phyloP scores from a whole-genome alignment of 2,888 invertebrate species.

The Chloroclysta siterata region DNA sequence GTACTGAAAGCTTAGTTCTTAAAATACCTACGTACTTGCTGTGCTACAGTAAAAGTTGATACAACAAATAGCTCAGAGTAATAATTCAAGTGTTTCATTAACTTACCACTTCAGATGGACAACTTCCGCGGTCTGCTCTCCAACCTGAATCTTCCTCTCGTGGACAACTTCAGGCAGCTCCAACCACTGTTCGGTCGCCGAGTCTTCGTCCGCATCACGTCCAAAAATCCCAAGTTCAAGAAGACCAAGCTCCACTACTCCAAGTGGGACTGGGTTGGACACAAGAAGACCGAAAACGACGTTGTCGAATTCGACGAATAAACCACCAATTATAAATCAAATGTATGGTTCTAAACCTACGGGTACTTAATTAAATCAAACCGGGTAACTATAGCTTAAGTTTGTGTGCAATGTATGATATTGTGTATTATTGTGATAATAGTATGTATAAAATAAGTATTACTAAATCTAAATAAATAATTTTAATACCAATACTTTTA shows the following conservation, averaged over 20 bases:
- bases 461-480: slow-evolving; percentile 43
- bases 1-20: too few species aligned
- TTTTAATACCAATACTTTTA: slow-evolving; percentile 40
- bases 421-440: slow-evolving; percentile 55
- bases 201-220: slow-evolving; percentile 87
- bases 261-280: slow-evolving; percentile 87
- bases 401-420: slow-evolving; percentile 60
- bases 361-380: slow-evolving; percentile 16
- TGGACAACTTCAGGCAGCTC: slow-evolving; percentile 88
- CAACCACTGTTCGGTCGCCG: slow-evolving; percentile 88
- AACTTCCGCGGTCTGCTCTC: slow-evolving; percentile 87
- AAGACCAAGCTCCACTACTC: slow-evolving; percentile 85
- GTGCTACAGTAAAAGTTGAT: background rate
- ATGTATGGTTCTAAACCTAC: slow-evolving; percentile 7
- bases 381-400: slow-evolving; percentile 42
- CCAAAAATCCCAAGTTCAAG: slow-evolving; percentile 84
- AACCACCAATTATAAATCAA: slow-evolving; percentile 24
- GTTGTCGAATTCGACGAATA: slow-evolving; percentile 78
- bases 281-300: slow-evolving; percentile 80
- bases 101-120: slow-evolving; percentile 78
- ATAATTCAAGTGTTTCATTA: slow-evolving; percentile 12
- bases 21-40: background rate
- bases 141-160: slow-evolving; percentile 86
- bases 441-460: slow-evolving; percentile 37
- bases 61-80: background rate